A percentile compares a stretch with the other conserved stretches of the same genome.
phyloP scores from a whole-genome alignment of 2,888 invertebrate genomes.

The Mayetiola destructor region DNA sequence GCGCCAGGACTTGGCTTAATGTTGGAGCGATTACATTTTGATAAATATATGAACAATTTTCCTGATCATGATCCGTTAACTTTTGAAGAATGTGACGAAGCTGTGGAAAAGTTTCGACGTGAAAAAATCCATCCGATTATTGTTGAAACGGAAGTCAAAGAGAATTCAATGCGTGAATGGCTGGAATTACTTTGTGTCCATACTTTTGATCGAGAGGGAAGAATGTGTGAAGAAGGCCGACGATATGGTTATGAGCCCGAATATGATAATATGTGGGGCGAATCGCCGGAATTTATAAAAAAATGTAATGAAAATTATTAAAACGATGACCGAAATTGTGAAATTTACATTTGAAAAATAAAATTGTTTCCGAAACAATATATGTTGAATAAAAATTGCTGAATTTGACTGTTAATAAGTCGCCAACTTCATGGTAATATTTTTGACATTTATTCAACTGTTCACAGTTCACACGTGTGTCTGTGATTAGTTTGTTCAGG shows the following conservation, averaged over 20 bases:
- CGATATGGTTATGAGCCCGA: not conserved
- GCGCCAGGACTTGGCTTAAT: constrained; percentile 91
- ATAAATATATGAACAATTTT: constrained; percentile 71
- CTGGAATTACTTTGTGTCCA: constrained; percentile 32
- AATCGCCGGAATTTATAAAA: not conserved
- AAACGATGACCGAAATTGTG: too few relatives aligned
- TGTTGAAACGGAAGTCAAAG: constrained; percentile 63
- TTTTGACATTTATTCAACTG: not conserved
- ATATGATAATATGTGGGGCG: not conserved
- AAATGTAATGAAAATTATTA: too few relatives aligned
- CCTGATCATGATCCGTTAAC: constrained; percentile 53
- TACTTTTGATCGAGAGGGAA: not conserved
- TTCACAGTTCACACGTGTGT: not conserved
- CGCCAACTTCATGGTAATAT: not conserved
- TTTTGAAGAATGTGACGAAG: constrained; percentile 33
- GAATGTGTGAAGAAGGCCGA: not conserved
- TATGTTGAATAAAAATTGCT: too few relatives aligned
- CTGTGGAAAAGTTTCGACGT: constrained; percentile 60
- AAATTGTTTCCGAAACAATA: not conserved
- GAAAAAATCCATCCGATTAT: constrained; percentile 66
- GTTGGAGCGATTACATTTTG: constrained; percentile 84
- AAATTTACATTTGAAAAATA: not conserved
- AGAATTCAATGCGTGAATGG: constrained; percentile 61
- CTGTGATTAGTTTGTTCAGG: not conserved
- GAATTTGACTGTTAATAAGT: too few relatives aligned